Percentiles rank a stretch among this genome's conserved stretches.
These are phyloP conservation scores for Cinclus cinclus DNA, from an alignment of 2,113 vertebrate genomes.

Conservation along the genomic window DNA sequence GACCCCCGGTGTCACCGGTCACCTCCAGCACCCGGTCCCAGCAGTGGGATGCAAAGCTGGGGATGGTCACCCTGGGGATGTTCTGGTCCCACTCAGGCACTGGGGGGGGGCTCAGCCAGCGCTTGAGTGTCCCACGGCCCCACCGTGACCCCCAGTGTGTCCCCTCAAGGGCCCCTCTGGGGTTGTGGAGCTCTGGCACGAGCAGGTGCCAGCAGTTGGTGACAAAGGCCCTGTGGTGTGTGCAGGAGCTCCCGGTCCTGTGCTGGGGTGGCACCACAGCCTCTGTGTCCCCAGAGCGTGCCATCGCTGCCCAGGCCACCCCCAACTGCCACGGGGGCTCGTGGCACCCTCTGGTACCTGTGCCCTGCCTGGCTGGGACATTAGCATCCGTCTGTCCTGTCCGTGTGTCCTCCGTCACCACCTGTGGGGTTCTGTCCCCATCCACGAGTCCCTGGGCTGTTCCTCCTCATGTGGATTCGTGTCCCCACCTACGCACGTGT, in stretches of 20 bases:
- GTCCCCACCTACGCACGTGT: neutral
- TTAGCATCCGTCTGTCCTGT: neutral
- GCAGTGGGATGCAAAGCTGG: neutral
- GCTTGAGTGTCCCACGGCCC: neutral
- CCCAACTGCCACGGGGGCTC: accelerated
- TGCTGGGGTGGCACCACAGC: neutral
- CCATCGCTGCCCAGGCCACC: accelerated
- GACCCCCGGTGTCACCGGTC: accelerated
- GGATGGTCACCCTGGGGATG: neutral
- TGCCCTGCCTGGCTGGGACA: accelerated
- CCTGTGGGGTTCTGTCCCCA: neutral
- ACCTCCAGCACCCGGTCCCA: too few species aligned
- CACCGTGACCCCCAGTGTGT: neutral
- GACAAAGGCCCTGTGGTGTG: neutral
- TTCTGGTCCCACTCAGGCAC: neutral
- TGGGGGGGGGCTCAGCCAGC: neutral
- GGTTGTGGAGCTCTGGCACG: neutral
- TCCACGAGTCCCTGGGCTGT: neutral
- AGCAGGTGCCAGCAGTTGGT: neutral
- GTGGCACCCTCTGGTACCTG: accelerated
- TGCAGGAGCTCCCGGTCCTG: accelerated
- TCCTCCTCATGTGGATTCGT: accelerated
- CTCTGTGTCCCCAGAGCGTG: neutral
- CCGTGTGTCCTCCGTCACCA: neutral
- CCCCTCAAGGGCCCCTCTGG: neutral